Evolutionary conservation across 2,888 invertebrate species (phyloP).

Genomic region (Drosophila anomalata): DNA sequence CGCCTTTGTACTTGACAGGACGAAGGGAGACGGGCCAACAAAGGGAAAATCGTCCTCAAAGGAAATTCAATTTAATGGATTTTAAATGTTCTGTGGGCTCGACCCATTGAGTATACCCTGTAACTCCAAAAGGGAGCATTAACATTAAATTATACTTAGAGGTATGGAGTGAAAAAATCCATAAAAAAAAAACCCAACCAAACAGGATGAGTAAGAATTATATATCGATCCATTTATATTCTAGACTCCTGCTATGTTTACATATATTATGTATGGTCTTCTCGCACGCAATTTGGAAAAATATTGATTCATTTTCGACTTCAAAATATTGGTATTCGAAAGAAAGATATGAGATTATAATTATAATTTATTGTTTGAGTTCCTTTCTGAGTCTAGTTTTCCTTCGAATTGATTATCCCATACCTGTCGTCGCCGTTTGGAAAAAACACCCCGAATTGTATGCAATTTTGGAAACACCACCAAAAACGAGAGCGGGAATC

Average conservation of each 20-base stretch:
- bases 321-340: conserved; percentile 7
- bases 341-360: neutral
- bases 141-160: conserved; percentile 7
- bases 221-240: conserved; percentile 6
- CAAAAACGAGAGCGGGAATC: conserved; percentile 42
- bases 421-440: conserved; percentile 56
- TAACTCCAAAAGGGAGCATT: neutral
- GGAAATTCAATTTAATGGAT: conserved; percentile 42
- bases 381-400: conserved; percentile 35
- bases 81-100: conserved; percentile 14
- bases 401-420: conserved; percentile 70
- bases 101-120: conserved; percentile 7
- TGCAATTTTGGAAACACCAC: conserved; percentile 62
- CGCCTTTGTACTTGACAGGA: conserved; percentile 29
- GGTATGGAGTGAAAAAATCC: neutral
- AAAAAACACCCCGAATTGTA: conserved; percentile 70
- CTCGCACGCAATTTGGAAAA: conserved; percentile 24
- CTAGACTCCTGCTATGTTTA: neutral
- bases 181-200: neutral
- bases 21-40: conserved; percentile 12
- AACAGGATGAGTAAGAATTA: conserved; percentile 8
- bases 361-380: conserved; percentile 4
- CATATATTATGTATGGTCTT: conserved; percentile 13
- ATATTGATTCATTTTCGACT: conserved; percentile 13
- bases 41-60: conserved; percentile 41